These are phyloP conservation scores for Chalcis sispes DNA, from an alignment of 2,888 invertebrate genomes.

Conservation along the genomic window DNA sequence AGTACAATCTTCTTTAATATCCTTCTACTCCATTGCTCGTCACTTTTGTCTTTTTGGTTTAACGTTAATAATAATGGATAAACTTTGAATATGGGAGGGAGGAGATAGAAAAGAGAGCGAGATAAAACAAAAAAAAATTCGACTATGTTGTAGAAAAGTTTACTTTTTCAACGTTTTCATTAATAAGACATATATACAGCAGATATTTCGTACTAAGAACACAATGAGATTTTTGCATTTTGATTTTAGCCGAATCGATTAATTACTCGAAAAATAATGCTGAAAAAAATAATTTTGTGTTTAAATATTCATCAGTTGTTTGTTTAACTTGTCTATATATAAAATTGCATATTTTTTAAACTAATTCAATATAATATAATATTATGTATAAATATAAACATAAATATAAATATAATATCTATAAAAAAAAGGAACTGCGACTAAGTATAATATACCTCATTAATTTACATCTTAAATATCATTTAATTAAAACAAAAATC, in stretches of 20 bases:
- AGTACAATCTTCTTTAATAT: constrained; percentile 3
- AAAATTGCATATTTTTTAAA: too few relatives aligned
- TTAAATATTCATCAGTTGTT: too few relatives aligned
- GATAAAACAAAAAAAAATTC: too few relatives aligned
- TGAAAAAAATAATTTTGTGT: too few relatives aligned
- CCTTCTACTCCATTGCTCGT: constrained; percentile 1
- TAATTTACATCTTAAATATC: too few relatives aligned
- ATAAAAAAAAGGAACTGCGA: too few relatives aligned
- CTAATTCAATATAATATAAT: too few relatives aligned
- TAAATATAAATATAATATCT: too few relatives aligned
- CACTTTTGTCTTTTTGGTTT: constrained; percentile 1
- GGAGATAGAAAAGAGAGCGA: too few relatives aligned
- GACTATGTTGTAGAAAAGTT: constrained; percentile 34
- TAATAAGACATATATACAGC: not conserved
- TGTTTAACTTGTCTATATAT: too few relatives aligned
- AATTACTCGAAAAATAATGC: not conserved
- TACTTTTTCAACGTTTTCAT: constrained; percentile 39
- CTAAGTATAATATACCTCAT: too few relatives aligned
- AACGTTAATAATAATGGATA: constrained; percentile 51
- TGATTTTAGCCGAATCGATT: not conserved
- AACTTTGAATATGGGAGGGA: constrained; percentile 28
- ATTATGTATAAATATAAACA: too few relatives aligned
- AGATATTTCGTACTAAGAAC: not conserved
- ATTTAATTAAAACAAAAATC: not conserved
- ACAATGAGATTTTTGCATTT: not conserved